Evolutionary conservation across 30 jellyfish, hydroid and myxozoan species (phyloP), one percentile per base, ranked within the genome.

Genomic region (Morbakka virulenta): DNA sequence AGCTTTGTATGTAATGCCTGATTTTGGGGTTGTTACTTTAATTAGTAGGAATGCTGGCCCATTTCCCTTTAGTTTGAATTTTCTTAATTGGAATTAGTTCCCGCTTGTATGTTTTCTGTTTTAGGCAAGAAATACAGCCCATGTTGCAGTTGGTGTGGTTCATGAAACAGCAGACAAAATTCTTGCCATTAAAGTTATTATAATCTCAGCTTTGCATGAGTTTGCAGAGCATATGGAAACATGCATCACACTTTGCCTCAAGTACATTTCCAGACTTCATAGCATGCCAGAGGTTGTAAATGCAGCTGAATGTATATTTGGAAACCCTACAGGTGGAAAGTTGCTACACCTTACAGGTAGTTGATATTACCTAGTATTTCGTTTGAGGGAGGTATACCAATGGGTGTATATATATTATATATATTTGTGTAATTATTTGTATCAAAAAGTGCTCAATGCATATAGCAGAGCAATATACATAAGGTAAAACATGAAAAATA

Each of bases 71-170:
- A n/a, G n/a, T n/a, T n/a, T n/a, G n/a, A n/a, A n/a, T n/a, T n/a
- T n/a, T n/a, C n/a, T n/a, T n/a, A n/a, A n/a, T n/a, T n/a, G n/a
- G n/a, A n/a, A n/a, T n/a, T n/a, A n/a, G n/a, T n/a, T n/a, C n/a
- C n/a, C n/a, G n/a, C n/a, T n/a, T n/a, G n/a, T n/a, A n/a, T 41
- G 57, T 41, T 41, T 41, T 9, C 17, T 17, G 9, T 41, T 17
- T 41, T 41, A 91, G 53, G 90, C 96, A 13, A 76, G 98, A 61
- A 96, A 91, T 66, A 87, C 94, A 2, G 93, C 95, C 31, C 91
- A 86, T 29, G 84, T 91, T 95, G 98, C 98, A 14, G 84, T 91
- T 79, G 98, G 98, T 1, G 96, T 91, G 0, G 98, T 91, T 26
- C 93, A 92, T 11, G 96, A 83, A 1, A 68, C 74, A 26, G 49